phyloP scores from a whole-genome alignment of 1,140 invertebrate species.

The Liolophura sinensis region DNA sequence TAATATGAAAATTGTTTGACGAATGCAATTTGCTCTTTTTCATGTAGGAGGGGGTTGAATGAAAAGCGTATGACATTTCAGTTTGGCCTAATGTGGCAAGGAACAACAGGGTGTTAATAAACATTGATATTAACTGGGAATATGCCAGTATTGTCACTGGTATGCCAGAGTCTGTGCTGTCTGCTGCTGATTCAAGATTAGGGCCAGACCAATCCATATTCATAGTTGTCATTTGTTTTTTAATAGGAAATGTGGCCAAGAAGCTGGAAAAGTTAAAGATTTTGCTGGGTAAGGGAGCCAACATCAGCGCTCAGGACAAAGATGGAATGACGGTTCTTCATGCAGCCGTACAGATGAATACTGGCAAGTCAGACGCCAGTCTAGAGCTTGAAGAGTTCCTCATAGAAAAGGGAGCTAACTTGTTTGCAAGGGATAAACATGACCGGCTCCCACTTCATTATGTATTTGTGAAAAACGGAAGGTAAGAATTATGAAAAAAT shows the following conservation, averaged over 20 bases:
- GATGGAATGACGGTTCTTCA: conserved; percentile 44
- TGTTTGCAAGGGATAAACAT: conserved; percentile 37
- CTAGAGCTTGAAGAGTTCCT: conserved; percentile 51
- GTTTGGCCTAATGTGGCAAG: too few species aligned
- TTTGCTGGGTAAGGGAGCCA: conserved; percentile 40
- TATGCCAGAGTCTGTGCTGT: too few species aligned
- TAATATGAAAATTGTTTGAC: too few species aligned
- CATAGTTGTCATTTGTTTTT: background rate
- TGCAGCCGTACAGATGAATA: conserved; percentile 52
- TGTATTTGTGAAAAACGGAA: conserved; percentile 45
- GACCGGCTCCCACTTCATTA: conserved; percentile 58
- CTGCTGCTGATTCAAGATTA: too few species aligned
- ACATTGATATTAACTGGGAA: too few species aligned
- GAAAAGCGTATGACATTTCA: too few species aligned
- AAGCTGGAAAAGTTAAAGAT: conserved; percentile 31
- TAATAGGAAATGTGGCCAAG: conserved; percentile 29
- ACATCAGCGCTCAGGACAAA: conserved; percentile 33
- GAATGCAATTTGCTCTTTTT: too few species aligned
- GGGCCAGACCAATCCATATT: background rate
- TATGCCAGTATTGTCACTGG: too few species aligned
- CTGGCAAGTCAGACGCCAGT: conserved; percentile 50
- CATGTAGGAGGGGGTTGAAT: too few species aligned
- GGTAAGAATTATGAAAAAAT: background rate
- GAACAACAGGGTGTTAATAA: too few species aligned
- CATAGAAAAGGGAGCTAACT: conserved; percentile 34